Conservation (phyloP, 1,140 invertebrate species). For the Aethina tumida region DNA sequence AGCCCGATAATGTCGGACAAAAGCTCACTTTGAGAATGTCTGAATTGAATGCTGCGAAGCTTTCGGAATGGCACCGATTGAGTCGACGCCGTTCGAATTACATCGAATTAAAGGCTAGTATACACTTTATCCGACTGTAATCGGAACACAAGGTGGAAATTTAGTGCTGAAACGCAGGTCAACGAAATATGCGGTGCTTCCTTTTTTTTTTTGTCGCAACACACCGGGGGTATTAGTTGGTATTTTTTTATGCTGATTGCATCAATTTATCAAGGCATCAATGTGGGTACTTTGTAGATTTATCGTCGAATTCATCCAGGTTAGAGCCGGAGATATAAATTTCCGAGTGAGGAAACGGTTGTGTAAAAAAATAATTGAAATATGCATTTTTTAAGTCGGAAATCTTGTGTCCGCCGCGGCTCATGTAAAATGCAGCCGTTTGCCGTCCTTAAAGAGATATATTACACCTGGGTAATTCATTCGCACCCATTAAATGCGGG, state of each 20-base stretch:
- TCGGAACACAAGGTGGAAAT: no score
- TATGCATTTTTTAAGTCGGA: constrained; percentile 9
- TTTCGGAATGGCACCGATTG: constrained; percentile 16
- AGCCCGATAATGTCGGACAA: constrained; percentile 17
- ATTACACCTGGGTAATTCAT: constrained; percentile 23
- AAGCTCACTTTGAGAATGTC: constrained; percentile 15
- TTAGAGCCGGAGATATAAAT: no score
- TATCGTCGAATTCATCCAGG: no score
- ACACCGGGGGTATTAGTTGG: no score
- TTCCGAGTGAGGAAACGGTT: no score
- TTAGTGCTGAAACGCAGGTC: no score
- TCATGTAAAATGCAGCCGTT: constrained; percentile 18
- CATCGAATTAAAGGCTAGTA: constrained; percentile 21
- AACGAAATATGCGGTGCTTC: no score
- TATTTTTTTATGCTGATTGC: no score
- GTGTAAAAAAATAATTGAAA: constrained; percentile 13
- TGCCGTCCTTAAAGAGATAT: constrained; percentile 16
- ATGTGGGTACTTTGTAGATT: no score
- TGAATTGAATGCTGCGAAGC: constrained; percentile 18
- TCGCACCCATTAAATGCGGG: constrained; percentile 20
- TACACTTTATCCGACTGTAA: no score
- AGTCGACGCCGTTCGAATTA: constrained; percentile 17
- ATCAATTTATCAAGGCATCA: no score
- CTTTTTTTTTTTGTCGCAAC: no score
- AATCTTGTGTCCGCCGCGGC: constrained; percentile 9